These are phyloP conservation scores for Aphelenchoides avenae DNA, from an alignment of 1,140 invertebrate genomes.

Conservation along the genomic window DNA sequence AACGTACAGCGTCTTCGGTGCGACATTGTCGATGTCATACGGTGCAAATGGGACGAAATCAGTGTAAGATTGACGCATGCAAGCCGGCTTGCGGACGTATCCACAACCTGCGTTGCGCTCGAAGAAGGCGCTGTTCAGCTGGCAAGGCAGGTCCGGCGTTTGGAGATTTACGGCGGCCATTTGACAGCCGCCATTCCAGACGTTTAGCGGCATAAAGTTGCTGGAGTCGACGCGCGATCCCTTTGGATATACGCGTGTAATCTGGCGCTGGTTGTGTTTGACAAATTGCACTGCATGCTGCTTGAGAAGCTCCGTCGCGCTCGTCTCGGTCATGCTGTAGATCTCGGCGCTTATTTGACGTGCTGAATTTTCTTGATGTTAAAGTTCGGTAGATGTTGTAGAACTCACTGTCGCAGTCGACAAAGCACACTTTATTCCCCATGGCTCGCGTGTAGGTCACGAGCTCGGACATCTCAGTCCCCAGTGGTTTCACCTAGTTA, in stretches of 20 bases:
- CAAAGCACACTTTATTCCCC: conserved; percentile 46
- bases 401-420: conserved; percentile 36
- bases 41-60: conserved; percentile 57
- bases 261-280: conserved; percentile 43
- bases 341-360: conserved; percentile 39
- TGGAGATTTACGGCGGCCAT: conserved; percentile 98
- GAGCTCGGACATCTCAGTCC: conserved; percentile 39
- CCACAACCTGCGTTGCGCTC: conserved; percentile 50
- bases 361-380: conserved; percentile 22
- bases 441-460: conserved; percentile 50
- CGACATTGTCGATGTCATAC: conserved; percentile 62
- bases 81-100: conserved; percentile 51
- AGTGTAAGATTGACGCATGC: conserved; percentile 39
- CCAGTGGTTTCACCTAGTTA: conserved; percentile 4
- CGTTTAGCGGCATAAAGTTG: conserved; percentile 45
- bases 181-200: conserved; percentile 65
- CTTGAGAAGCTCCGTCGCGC: conserved; percentile 44
- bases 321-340: conserved; percentile 48
- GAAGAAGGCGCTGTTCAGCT: conserved; percentile 46
- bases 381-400: conserved; percentile 3
- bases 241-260: conserved; percentile 42
- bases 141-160: conserved; percentile 65
- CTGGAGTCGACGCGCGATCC: conserved; percentile 43
- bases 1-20: conserved; percentile 61
- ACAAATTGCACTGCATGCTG: conserved; percentile 40